phyloP scores from a whole-genome alignment of 2,797 vertebrate genomes.

The Xiphorhynchus erythropygius region DNA sequence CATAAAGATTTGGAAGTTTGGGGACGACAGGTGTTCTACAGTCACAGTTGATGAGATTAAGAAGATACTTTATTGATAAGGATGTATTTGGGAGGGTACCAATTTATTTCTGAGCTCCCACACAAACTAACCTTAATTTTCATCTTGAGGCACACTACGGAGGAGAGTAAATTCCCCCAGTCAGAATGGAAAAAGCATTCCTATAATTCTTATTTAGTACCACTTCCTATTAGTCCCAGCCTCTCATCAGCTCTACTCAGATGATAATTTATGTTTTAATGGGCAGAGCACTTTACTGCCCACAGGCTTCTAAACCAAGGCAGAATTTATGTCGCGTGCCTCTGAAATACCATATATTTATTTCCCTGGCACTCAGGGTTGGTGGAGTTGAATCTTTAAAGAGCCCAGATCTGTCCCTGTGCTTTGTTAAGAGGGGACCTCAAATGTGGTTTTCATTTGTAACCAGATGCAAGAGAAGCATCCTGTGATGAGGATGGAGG shows the following conservation, averaged over 20 bases:
- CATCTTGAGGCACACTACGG: not conserved
- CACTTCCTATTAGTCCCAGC: slow-evolving; percentile 24
- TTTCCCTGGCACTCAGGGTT: slow-evolving; percentile 32
- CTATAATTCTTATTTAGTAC: slow-evolving; percentile 32
- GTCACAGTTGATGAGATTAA: not conserved
- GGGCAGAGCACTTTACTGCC: slow-evolving; percentile 25
- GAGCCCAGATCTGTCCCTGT: slow-evolving; percentile 4
- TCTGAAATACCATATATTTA: slow-evolving; percentile 53
- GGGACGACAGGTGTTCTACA: not conserved
- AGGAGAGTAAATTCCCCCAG: not conserved
- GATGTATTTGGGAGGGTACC: not conserved
- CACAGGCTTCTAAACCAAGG: slow-evolving; percentile 25
- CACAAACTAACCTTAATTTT: slow-evolving; percentile 12
- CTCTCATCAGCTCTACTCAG: not conserved
- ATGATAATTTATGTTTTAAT: slow-evolving; percentile 52
- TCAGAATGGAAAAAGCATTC: not conserved
- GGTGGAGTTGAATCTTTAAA: slow-evolving; percentile 48
- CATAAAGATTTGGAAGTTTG: not conserved
- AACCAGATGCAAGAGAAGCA: not conserved
- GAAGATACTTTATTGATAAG: not conserved
- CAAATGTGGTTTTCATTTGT: not conserved
- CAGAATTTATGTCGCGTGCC: not conserved
- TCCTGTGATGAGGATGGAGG: not conserved
- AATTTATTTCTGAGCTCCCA: not conserved
- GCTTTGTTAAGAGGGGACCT: not conserved